Evolutionary conservation across 2,888 invertebrate genomes (phyloP).

Genomic region (Napeogenes inachia): DNA sequence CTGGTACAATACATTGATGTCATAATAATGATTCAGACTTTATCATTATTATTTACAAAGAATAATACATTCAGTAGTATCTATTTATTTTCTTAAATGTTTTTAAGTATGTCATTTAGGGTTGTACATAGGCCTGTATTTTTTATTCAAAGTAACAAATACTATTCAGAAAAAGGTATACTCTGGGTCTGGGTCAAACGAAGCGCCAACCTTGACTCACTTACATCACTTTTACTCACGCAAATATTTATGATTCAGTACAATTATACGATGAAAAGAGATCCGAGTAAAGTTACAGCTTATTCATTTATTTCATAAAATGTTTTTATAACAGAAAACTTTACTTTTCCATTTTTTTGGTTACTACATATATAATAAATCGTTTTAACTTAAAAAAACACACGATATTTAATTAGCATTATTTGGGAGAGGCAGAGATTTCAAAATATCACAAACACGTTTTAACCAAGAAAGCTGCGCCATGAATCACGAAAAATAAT

Average conservation of each 20-base stretch:
- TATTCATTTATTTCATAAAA: background rate
- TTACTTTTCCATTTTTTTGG: background rate
- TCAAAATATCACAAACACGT: no score
- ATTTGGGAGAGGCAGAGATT: no score
- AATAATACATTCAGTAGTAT: no score
- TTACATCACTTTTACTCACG: constrained; percentile 20
- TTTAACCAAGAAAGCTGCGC: no score
- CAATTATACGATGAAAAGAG: background rate
- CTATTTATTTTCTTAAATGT: background rate
- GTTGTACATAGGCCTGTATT: no score
- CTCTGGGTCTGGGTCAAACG: constrained; percentile 19
- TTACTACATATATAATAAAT: no score
- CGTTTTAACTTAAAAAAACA: no score
- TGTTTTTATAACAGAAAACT: background rate
- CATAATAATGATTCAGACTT: no score
- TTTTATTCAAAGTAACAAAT: background rate
- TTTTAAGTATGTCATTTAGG: no score
- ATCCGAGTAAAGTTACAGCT: background rate
- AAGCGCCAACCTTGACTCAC: constrained; percentile 24
- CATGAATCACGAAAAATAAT: no score
- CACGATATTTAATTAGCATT: no score
- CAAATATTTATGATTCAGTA: constrained; percentile 8
- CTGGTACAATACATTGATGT: background rate
- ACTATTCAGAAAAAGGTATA: background rate
- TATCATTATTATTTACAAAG: no score